Conservation (phyloP, 2,797 vertebrate species). For the Enteromius afrohamiltoni region DNA sequence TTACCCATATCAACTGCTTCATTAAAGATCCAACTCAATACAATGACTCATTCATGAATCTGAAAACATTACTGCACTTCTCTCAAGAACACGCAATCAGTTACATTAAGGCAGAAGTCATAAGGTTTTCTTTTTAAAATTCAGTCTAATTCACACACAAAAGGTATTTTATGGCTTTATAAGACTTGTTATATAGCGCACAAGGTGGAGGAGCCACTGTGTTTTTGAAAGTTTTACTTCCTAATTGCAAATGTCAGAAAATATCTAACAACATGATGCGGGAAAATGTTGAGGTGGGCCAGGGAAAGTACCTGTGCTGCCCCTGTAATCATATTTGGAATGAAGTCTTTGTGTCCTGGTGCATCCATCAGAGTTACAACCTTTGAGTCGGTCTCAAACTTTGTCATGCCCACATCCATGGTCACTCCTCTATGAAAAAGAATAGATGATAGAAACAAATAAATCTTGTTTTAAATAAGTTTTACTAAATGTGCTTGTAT, state of each 20-base stretch:
- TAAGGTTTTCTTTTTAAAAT: background rate
- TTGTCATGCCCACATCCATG: constrained; percentile 99
- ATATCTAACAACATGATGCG: background rate
- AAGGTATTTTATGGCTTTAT: background rate
- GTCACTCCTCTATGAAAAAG: constrained; percentile 87
- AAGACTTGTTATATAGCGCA: background rate
- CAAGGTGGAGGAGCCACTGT: background rate
- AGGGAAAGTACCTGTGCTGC: constrained; percentile 90
- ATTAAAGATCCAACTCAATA: constrained; percentile 4
- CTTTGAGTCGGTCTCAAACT: constrained; percentile 95
- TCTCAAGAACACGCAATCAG: background rate
- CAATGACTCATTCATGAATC: background rate
- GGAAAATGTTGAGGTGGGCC: background rate
- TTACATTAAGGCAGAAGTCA: background rate
- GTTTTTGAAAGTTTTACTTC: background rate
- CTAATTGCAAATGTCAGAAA: background rate
- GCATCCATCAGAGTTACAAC: constrained; percentile 98
- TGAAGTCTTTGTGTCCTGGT: constrained; percentile 98
- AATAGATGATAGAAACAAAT: background rate
- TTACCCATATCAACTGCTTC: background rate
- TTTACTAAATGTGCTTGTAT: background rate
- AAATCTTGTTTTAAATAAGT: background rate
- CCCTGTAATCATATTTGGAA: constrained; percentile 99
- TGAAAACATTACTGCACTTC: background rate
- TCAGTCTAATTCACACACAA: background rate